These are phyloP conservation scores for Ameiurus melas DNA, from an alignment of 2,113 vertebrate species.

Conservation along the genomic window DNA sequence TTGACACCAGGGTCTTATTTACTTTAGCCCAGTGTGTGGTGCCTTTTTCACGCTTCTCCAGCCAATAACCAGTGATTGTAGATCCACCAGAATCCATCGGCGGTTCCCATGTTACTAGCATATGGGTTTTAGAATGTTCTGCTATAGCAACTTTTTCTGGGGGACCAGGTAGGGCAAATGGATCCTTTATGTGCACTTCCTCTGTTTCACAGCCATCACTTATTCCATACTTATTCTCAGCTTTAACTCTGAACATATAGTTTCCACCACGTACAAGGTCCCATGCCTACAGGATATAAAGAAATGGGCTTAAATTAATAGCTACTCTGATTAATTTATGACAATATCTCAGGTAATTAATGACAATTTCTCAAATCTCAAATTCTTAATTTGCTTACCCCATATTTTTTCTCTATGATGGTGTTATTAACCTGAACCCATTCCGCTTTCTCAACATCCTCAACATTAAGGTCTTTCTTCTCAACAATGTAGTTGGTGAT, in stretches of 20 bases:
- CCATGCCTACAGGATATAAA: constrained; percentile 81
- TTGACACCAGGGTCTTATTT: constrained; percentile 86
- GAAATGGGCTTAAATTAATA: neutral
- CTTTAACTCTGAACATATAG: constrained; percentile 88
- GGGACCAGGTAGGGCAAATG: constrained; percentile 89
- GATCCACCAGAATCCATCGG: constrained; percentile 88
- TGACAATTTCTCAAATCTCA: neutral
- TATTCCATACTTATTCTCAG: constrained; percentile 91
- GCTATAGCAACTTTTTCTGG: constrained; percentile 88
- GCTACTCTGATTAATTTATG: neutral
- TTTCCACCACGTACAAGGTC: constrained; percentile 85
- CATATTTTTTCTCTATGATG: constrained; percentile 84
- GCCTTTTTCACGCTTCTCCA: constrained; percentile 93
- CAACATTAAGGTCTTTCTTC: constrained; percentile 74
- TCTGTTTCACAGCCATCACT: constrained; percentile 90
- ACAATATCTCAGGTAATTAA: neutral
- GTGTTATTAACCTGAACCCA: constrained; percentile 89
- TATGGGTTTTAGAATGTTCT: constrained; percentile 83
- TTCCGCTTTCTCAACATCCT: constrained; percentile 74
- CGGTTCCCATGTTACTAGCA: constrained; percentile 93
- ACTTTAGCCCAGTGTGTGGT: constrained; percentile 89
- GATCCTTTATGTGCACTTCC: constrained; percentile 89
- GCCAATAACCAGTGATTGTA: constrained; percentile 91
- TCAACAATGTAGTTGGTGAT: constrained; percentile 95
- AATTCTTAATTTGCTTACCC: constrained; percentile 71